phyloP scores from a whole-genome alignment of 1,140 invertebrate genomes.

The Chlorops oryzae region DNA sequence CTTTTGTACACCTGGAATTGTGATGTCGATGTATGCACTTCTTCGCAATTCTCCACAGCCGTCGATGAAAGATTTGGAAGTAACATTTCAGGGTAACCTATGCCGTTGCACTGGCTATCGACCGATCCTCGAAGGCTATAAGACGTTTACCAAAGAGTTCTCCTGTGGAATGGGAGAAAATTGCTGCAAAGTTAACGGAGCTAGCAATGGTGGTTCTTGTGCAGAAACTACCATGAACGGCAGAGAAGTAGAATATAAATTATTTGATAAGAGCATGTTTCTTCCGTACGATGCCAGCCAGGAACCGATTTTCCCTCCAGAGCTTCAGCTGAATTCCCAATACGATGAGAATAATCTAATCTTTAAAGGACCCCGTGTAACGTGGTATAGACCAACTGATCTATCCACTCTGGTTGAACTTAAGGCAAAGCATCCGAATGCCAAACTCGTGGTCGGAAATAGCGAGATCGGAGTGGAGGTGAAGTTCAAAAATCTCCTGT shows the following conservation, averaged over 20 bases:
- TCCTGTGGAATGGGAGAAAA: slow-evolving; percentile 53
- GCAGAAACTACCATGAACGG: slow-evolving; percentile 37
- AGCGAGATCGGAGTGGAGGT: slow-evolving; percentile 87
- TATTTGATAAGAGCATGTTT: slow-evolving; percentile 66
- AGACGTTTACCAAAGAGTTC: slow-evolving; percentile 76
- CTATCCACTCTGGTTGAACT: slow-evolving; percentile 63
- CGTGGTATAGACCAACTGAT: slow-evolving; percentile 71
- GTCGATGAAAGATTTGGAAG: slow-evolving; percentile 68
- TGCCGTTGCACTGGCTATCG: slow-evolving; percentile 88
- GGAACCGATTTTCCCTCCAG: slow-evolving; percentile 91
- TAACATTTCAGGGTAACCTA: slow-evolving; percentile 82
- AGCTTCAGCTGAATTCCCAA: slow-evolving; percentile 63
- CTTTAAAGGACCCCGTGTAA: slow-evolving; percentile 60
- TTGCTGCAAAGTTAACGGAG: slow-evolving; percentile 38
- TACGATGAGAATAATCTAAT: slow-evolving; percentile 60
- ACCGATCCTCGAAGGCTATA: slow-evolving; percentile 83
- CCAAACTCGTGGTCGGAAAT: slow-evolving; percentile 82
- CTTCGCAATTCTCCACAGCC: slow-evolving; percentile 61
- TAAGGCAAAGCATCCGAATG: slow-evolving; percentile 63
- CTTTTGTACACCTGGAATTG: slow-evolving; percentile 86
- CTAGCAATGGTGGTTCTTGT: slow-evolving; percentile 18
- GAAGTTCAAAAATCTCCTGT: slow-evolving; percentile 76
- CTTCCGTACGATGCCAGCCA: slow-evolving; percentile 74
- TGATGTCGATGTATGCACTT: slow-evolving; percentile 90
- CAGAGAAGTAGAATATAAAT: slow-evolving; percentile 41